Percentiles rank a stretch among this genome's conserved stretches.
phyloP scores from a whole-genome alignment of 2,113 vertebrate genomes.

The Megaleporinus macrocephalus region DNA sequence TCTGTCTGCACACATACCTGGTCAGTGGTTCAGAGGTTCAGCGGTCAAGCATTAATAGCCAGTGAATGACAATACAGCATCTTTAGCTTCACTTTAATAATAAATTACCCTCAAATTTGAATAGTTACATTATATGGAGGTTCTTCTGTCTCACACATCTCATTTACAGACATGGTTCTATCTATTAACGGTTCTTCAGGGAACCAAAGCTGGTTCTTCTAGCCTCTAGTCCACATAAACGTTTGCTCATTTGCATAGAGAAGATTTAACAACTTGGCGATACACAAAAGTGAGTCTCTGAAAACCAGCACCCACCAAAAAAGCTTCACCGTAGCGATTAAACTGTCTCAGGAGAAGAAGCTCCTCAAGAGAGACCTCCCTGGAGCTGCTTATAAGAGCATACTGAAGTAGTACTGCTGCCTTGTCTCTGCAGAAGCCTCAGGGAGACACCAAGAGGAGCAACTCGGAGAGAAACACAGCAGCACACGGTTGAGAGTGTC shows the following conservation, averaged over 20 bases:
- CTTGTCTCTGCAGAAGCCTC: not conserved
- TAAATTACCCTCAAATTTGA: no score
- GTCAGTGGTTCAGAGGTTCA: no score
- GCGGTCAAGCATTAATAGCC: no score
- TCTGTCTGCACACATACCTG: no score
- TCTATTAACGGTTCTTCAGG: not conserved
- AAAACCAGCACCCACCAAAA: not conserved
- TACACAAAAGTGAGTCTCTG: not conserved
- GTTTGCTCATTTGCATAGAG: not conserved
- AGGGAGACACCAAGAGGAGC: not conserved
- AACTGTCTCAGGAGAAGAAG: not conserved
- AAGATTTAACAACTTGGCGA: not conserved
- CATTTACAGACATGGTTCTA: not conserved
- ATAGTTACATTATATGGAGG: no score
- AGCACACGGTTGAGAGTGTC: not conserved
- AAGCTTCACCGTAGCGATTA: not conserved
- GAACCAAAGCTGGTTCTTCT: not conserved
- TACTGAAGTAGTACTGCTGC: not conserved
- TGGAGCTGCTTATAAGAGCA: not conserved
- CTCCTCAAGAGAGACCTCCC: not conserved
- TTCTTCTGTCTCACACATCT: no score
- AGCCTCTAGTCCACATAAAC: not conserved
- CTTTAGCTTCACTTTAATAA: no score
- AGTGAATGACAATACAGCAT: no score
- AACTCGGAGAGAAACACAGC: not conserved